Percentiles rank a stretch among this genome's conserved stretches.
phyloP scores from a whole-genome alignment of 2,888 invertebrate species.

The Schrankia costaestrigalis region DNA sequence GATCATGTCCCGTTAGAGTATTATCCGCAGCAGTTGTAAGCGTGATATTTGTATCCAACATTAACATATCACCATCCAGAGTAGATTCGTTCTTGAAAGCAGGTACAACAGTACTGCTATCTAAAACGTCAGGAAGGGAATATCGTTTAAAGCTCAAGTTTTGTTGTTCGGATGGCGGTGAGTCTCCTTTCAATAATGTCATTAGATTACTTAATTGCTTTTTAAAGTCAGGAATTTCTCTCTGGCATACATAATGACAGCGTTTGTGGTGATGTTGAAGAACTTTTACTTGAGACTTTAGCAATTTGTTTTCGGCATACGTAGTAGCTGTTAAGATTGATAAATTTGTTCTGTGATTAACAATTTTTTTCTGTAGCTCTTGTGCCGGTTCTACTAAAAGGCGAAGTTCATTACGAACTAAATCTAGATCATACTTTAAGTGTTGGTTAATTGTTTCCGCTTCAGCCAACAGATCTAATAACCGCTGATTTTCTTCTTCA shows the following conservation, averaged over 20 bases:
- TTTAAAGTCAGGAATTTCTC: constrained; percentile 64
- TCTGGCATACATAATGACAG: constrained; percentile 64
- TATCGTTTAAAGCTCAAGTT: constrained; percentile 54
- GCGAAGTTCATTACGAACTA: constrained; percentile 51
- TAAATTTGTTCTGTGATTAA: constrained; percentile 63
- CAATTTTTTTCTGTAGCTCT: constrained; percentile 64
- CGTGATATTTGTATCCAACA: constrained; percentile 71
- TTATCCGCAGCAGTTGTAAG: constrained; percentile 56
- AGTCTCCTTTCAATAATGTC: constrained; percentile 49
- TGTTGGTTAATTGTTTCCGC: constrained; percentile 42
- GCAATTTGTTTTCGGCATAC: constrained; percentile 65
- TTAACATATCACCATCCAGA: constrained; percentile 65
- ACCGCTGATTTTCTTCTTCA: constrained; percentile 42
- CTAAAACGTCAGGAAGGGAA: constrained; percentile 58
- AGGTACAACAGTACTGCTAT: constrained; percentile 42
- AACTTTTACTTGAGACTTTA: constrained; percentile 63
- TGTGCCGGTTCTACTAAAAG: constrained; percentile 50
- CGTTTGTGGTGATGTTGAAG: constrained; percentile 64
- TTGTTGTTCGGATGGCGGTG: constrained; percentile 28
- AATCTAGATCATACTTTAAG: constrained; percentile 51
- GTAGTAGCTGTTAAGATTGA: constrained; percentile 70
- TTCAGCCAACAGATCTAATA: constrained; percentile 37
- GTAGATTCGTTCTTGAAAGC: constrained; percentile 64
- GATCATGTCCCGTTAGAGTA: constrained; percentile 56
- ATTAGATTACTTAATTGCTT: constrained; percentile 56